Conservation (phyloP, 1,140 invertebrate species). For the Helicoverpa zea region DNA sequence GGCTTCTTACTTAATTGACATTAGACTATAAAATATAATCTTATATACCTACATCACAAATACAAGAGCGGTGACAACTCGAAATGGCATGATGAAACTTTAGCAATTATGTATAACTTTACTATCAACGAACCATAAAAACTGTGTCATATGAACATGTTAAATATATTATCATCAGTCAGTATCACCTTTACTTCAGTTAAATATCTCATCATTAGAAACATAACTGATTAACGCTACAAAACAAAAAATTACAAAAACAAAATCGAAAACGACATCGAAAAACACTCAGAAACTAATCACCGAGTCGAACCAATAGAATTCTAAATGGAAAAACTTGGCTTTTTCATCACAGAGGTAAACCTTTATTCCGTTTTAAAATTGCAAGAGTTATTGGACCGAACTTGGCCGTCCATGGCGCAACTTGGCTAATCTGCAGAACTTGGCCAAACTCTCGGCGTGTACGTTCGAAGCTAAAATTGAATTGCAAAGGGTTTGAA, state of each 20-base stretch:
- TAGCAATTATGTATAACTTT: no score
- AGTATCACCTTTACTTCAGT: no score
- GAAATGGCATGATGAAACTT: no score
- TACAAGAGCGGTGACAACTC: no score
- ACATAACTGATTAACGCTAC: no score
- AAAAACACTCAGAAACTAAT: conserved; percentile 15
- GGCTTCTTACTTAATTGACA: no score
- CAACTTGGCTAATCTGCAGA: conserved; percentile 31
- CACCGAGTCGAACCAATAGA: background rate
- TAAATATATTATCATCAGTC: no score
- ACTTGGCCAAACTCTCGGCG: background rate
- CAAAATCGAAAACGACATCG: background rate
- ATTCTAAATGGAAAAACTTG: conserved; percentile 4
- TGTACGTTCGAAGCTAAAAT: background rate
- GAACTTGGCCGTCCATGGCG: background rate
- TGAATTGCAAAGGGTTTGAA: conserved; percentile 15
- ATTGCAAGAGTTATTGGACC: conserved; percentile 24
- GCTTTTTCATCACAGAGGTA: conserved; percentile 5
- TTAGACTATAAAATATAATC: no score
- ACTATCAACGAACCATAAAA: no score
- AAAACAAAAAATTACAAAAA: background rate
- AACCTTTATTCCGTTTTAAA: conserved; percentile 10
- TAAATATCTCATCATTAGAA: no score
- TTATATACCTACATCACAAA: no score
- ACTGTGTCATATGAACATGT: no score